These are phyloP conservation scores for Lithophane socia DNA, from an alignment of 2,888 invertebrate species.

Conservation along the genomic window DNA sequence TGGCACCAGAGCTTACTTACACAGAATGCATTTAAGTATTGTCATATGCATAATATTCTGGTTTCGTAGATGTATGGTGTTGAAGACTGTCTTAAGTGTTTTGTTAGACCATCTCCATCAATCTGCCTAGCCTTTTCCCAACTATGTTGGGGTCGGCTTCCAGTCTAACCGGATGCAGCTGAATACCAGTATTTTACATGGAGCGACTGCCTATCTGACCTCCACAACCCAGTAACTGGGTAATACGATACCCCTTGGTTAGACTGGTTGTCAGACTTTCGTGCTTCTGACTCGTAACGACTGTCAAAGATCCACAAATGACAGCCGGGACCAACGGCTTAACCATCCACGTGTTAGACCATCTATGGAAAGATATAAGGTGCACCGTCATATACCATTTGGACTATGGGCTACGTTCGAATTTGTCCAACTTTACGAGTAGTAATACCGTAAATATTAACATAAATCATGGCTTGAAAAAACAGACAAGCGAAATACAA, in stretches of 20 bases:
- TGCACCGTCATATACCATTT: background rate
- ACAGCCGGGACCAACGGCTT: too few relatives aligned
- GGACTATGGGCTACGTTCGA: background rate
- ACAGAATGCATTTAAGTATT: background rate
- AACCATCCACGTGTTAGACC: too few relatives aligned
- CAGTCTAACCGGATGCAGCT: too few relatives aligned
- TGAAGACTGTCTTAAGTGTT: background rate
- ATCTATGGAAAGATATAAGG: background rate
- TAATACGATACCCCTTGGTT: too few relatives aligned
- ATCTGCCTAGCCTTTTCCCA: too few relatives aligned
- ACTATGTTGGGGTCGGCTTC: too few relatives aligned
- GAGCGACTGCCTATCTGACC: too few relatives aligned
- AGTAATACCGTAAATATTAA: background rate
- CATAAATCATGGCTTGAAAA: slow-evolving; percentile 9
- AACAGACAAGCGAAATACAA: background rate
- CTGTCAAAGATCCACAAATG: too few relatives aligned
- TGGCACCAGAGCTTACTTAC: background rate
- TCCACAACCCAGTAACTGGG: too few relatives aligned
- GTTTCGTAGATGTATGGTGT: background rate
- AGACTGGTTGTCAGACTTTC: too few relatives aligned
- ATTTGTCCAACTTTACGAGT: background rate
- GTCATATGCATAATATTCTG: background rate
- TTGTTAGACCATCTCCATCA: background rate
- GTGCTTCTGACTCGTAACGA: too few relatives aligned
- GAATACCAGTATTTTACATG: too few relatives aligned